These are phyloP conservation scores for Origma solitaria DNA, from an alignment of 2,113 vertebrate genomes.

Conservation along the genomic window DNA sequence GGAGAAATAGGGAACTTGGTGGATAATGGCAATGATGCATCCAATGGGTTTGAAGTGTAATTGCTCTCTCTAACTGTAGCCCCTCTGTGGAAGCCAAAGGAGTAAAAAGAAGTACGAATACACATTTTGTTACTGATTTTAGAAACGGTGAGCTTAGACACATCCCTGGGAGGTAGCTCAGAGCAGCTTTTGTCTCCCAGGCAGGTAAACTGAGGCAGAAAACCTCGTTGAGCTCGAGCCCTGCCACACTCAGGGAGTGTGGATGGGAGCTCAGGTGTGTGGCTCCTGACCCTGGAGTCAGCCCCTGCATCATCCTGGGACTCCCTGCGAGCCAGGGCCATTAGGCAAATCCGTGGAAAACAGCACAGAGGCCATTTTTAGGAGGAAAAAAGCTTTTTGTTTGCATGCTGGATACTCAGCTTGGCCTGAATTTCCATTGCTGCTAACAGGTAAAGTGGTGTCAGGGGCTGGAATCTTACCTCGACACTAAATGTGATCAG, in stretches of 20 bases:
- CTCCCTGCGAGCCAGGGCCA: neutral
- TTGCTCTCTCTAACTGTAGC: neutral
- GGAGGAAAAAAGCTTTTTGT: neutral
- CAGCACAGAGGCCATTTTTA: neutral
- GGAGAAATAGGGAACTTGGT: neutral
- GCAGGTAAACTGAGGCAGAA: constrained; percentile 5
- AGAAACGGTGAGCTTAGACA: neutral
- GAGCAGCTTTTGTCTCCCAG: neutral
- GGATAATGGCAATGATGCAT: neutral
- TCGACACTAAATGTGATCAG: neutral
- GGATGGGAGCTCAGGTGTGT: neutral
- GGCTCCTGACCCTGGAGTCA: neutral
- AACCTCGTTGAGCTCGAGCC: fast-evolving
- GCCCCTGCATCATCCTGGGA: neutral
- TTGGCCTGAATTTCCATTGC: neutral
- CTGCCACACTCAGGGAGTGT: fast-evolving
- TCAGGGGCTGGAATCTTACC: neutral
- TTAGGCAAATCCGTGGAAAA: neutral
- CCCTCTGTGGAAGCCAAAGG: neutral
- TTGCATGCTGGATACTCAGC: neutral
- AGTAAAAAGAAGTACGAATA: neutral
- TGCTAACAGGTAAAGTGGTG: neutral
- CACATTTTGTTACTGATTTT: neutral
- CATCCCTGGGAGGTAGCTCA: neutral
- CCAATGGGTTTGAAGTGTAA: neutral